A percentile compares a stretch with the other conserved stretches of the same genome.
phyloP scores from a whole-genome alignment of 2,113 vertebrate species.

The Malurus cyaneus region DNA sequence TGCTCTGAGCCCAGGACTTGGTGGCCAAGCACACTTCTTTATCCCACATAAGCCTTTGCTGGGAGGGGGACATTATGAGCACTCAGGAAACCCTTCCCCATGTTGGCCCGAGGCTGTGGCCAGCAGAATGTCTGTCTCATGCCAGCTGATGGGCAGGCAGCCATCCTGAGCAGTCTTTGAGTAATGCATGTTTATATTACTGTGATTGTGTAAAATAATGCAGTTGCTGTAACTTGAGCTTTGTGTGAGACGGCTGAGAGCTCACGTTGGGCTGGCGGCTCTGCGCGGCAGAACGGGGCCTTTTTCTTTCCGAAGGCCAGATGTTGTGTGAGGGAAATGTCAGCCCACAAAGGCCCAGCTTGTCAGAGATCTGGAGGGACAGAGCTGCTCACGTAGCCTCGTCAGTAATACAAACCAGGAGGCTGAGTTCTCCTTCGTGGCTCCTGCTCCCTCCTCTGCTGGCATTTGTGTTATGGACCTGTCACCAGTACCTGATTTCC shows the following conservation, averaged over 20 bases:
- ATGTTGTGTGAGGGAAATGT: conserved; percentile 24
- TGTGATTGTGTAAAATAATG: background rate
- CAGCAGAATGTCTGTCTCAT: background rate
- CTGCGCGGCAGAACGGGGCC: fast-evolving
- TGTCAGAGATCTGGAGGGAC: background rate
- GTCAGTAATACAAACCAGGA: background rate
- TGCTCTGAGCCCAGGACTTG: background rate
- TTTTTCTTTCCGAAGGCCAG: conserved; percentile 11
- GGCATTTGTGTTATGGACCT: background rate
- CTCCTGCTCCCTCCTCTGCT: background rate
- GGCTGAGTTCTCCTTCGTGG: background rate
- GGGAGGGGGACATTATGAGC: background rate
- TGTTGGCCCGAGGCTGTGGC: background rate
- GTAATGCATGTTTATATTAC: background rate
- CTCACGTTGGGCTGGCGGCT: background rate
- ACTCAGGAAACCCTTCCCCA: background rate
- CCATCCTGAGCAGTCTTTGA: background rate
- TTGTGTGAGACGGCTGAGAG: background rate
- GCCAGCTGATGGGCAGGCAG: background rate
- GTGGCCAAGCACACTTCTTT: background rate
- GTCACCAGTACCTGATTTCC: background rate
- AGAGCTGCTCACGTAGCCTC: background rate
- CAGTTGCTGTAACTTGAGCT: conserved; percentile 29
- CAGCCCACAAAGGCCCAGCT: conserved; percentile 20
- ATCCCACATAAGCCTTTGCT: background rate